phyloP scores from a whole-genome alignment of 1,140 invertebrate species.

The Lepidotrigona ventralis region DNA sequence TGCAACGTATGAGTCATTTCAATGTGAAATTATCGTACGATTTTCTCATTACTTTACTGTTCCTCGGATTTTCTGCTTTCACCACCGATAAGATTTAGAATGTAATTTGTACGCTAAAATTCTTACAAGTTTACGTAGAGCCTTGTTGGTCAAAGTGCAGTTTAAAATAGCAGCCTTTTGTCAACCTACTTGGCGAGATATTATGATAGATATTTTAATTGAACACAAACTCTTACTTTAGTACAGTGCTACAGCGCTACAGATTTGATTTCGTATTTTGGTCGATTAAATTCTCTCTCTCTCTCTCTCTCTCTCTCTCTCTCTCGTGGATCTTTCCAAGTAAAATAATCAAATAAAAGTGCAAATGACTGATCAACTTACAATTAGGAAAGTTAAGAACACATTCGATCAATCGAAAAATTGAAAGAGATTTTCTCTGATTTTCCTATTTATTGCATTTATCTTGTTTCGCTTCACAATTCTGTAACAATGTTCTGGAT shows the following conservation, averaged over 20 bases:
- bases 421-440: background rate
- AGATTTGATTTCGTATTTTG: background rate
- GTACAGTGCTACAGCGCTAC: too few relatives aligned
- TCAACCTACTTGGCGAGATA: background rate
- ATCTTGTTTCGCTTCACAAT: background rate
- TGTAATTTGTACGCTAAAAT: background rate
- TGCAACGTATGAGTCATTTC: constrained; percentile 2
- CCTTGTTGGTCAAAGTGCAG: background rate
- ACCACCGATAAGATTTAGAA: too few relatives aligned
- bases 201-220: background rate
- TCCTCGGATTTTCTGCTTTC: background rate
- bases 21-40: background rate
- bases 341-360: background rate
- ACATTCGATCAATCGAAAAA: background rate
- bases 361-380: background rate
- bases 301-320: background rate
- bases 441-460: background rate
- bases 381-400: background rate
- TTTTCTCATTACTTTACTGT: too few relatives aligned
- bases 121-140: background rate
- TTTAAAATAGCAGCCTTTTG: background rate
- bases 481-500: background rate
- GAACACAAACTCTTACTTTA: background rate
- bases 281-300: background rate
- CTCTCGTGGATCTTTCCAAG: too few relatives aligned